These are phyloP conservation scores for Allygus modestus DNA, from an alignment of 2,888 invertebrate genomes.

Conservation along the genomic window DNA sequence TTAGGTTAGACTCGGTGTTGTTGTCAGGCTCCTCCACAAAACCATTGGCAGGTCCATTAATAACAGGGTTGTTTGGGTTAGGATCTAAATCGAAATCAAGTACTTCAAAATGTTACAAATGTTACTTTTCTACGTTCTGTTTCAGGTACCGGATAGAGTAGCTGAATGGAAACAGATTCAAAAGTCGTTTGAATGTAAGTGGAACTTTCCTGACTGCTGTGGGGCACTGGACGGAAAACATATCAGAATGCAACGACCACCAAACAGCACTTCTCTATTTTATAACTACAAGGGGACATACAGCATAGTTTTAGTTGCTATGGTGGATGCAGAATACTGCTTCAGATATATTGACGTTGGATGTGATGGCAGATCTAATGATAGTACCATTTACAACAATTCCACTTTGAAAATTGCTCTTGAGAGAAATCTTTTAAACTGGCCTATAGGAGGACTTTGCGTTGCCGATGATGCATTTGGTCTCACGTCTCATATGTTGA, in stretches of 20 bases:
- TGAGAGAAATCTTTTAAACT: slow-evolving; percentile 38
- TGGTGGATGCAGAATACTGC: slow-evolving; percentile 69
- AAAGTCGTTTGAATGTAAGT: slow-evolving; percentile 6
- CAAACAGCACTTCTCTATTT: slow-evolving; percentile 68
- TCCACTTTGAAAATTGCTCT: slow-evolving; percentile 34
- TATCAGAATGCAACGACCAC: slow-evolving; percentile 68
- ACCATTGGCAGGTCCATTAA: no score
- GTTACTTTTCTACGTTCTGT: background rate
- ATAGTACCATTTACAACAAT: slow-evolving; percentile 65
- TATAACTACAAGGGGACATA: slow-evolving; percentile 70
- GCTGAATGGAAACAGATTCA: slow-evolving; percentile 42
- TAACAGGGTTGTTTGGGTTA: no score
- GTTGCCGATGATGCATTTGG: slow-evolving; percentile 69
- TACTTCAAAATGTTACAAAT: background rate
- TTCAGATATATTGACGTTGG: slow-evolving; percentile 68
- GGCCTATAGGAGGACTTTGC: slow-evolving; percentile 56
- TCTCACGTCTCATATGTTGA: slow-evolving; percentile 66
- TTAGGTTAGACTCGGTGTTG: no score
- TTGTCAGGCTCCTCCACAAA: no score
- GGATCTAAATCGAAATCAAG: no score
- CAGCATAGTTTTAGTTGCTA: slow-evolving; percentile 70
- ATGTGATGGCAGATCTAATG: slow-evolving; percentile 66
- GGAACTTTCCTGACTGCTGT: slow-evolving; percentile 51
- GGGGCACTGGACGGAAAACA: slow-evolving; percentile 71
- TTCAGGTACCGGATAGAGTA: slow-evolving; percentile 34